These are phyloP conservation scores for Drosophila arizonae DNA, from an alignment of 1,140 invertebrate genomes.

Conservation along the genomic window DNA sequence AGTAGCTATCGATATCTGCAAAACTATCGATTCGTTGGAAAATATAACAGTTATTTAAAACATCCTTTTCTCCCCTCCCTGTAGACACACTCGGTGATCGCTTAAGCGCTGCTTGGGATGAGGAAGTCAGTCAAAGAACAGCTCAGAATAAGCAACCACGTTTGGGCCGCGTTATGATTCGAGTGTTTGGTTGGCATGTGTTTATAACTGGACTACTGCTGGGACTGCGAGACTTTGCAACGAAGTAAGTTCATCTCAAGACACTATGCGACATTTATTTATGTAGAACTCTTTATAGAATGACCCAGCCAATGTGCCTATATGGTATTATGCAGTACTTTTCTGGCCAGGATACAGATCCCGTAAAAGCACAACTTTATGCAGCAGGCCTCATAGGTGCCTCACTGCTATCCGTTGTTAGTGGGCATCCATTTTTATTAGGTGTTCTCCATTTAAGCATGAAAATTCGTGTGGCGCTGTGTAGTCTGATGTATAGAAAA, in stretches of 20 bases:
- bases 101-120: conserved; percentile 61
- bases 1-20: too few relatives aligned
- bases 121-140: conserved; percentile 35
- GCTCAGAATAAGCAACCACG: conserved; percentile 42
- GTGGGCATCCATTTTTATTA: conserved; percentile 86
- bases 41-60: background rate
- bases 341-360: conserved; percentile 46
- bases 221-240: conserved; percentile 37
- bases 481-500: conserved; percentile 88
- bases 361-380: conserved; percentile 84
- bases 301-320: conserved; percentile 64
- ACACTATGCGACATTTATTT: background rate
- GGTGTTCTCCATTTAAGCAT: conserved; percentile 83
- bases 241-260: conserved; percentile 32
- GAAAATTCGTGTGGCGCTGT: conserved; percentile 84
- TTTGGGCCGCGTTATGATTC: conserved; percentile 42
- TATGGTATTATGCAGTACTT: conserved; percentile 66
- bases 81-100: conserved; percentile 66
- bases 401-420: conserved; percentile 84
- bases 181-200: conserved; percentile 56
- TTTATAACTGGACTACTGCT: conserved; percentile 38
- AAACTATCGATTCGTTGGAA: too few relatives aligned
- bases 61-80: background rate
- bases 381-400: conserved; percentile 85
- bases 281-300: conserved; percentile 9